Conservation (phyloP, 2,797 vertebrate species). For the Setipinna tenuifilis region DNA sequence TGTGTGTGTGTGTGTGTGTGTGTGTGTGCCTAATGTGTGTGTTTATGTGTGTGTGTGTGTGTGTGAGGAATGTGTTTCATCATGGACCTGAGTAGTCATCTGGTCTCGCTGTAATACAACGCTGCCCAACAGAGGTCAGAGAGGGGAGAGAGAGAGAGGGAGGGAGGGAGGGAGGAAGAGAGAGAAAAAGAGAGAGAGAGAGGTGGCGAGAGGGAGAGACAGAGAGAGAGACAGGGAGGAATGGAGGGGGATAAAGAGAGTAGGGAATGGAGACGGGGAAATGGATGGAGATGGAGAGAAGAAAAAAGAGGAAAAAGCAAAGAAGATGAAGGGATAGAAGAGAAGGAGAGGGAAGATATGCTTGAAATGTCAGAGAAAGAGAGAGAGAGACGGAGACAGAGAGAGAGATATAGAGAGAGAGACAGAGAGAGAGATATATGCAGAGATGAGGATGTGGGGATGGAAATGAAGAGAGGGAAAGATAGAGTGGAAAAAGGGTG, state of each 20-base stretch:
- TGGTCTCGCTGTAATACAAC: slow-evolving; percentile 51
- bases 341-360: no score
- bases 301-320: slow-evolving; percentile 26
- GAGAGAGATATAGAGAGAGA: no score
- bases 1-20: neutral
- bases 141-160: slow-evolving; percentile 7
- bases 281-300: no score
- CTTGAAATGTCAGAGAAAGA: no score
- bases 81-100: slow-evolving; percentile 38
- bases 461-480: slow-evolving; percentile 22
- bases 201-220: no score
- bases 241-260: no score
- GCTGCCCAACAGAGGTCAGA: slow-evolving; percentile 33
- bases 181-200: no score
- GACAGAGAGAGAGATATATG: no score
- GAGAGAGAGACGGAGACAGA: no score
- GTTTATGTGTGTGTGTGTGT: neutral
- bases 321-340: neutral
- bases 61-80: slow-evolving; percentile 64
- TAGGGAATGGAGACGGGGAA: no score
- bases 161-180: neutral
- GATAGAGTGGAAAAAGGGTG: neutral
- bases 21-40: neutral
- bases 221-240: no score
- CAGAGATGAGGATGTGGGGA: no score